Evolutionary conservation across 2,797 vertebrate species (phyloP).

Genomic region (Enteromius thamalakanensis): DNA sequence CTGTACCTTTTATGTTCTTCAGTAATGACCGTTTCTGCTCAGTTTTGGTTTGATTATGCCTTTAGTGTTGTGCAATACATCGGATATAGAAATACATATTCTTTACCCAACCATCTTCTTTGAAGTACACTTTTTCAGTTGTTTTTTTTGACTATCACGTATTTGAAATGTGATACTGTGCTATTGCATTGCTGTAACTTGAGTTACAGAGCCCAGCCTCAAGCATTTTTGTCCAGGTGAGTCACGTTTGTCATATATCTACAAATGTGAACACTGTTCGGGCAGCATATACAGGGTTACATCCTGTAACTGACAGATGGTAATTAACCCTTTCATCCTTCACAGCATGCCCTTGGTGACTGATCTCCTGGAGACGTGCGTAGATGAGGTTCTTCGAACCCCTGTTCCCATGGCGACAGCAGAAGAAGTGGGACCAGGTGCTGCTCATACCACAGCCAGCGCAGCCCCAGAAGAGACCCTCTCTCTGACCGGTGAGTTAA

Average conservation of each 20-base stretch:
- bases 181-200: background rate
- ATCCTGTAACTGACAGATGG: constrained; percentile 10
- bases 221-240: constrained; percentile 50
- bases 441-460: constrained; percentile 56
- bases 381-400: constrained; percentile 74
- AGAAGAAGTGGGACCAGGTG: constrained; percentile 71
- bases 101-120: background rate
- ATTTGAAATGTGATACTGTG: background rate
- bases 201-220: background rate
- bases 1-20: background rate
- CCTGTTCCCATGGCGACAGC: constrained; percentile 66
- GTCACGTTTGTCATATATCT: constrained; percentile 25
- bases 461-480: constrained; percentile 65
- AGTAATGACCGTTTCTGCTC: background rate
- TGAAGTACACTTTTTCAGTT: background rate
- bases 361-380: constrained; percentile 84
- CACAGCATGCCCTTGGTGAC: constrained; percentile 78
- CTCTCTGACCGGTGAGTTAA: constrained; percentile 71
- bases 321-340: constrained; percentile 52
- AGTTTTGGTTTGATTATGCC: background rate
- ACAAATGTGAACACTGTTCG: constrained; percentile 13
- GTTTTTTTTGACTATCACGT: background rate
- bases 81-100: background rate
- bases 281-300: background rate
- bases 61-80: background rate